A percentile compares a stretch with the other conserved stretches of the same genome.
These are phyloP conservation scores for Hypomecis punctinalis DNA, from an alignment of 2,888 invertebrate genomes.

Conservation along the genomic window DNA sequence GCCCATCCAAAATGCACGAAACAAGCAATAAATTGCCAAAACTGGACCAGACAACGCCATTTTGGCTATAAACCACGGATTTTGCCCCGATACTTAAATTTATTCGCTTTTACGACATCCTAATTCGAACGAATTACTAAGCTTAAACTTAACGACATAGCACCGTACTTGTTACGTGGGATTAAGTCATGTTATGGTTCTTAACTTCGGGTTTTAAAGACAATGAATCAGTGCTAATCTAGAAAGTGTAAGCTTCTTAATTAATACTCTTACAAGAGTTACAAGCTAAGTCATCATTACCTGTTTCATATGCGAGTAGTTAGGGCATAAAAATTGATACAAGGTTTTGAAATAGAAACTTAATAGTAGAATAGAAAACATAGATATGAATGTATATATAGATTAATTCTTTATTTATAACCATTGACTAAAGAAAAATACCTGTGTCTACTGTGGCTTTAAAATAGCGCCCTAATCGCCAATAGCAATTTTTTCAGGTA, in stretches of 20 bases:
- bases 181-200: constrained; percentile 10
- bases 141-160: constrained; percentile 26
- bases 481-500: too few relatives aligned
- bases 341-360: too few relatives aligned
- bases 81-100: constrained; percentile 20
- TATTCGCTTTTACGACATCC: constrained; percentile 24
- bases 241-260: background rate
- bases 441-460: too few relatives aligned
- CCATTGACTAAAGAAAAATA: too few relatives aligned
- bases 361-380: too few relatives aligned
- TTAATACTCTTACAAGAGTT: background rate
- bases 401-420: too few relatives aligned
- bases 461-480: too few relatives aligned
- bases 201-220: constrained; percentile 9
- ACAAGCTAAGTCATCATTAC: background rate
- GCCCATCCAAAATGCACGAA: background rate
- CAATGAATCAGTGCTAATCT: constrained; percentile 17
- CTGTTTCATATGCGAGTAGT: too few relatives aligned
- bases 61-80: constrained; percentile 17
- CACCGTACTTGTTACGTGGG: constrained; percentile 11
- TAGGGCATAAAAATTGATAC: too few relatives aligned
- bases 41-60: constrained; percentile 3
- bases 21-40: constrained; percentile 6
- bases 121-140: constrained; percentile 21
- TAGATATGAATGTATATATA: too few relatives aligned